These are phyloP conservation scores for Eremobia ochroleuca DNA, from an alignment of 2,888 invertebrate genomes.

Conservation along the genomic window DNA sequence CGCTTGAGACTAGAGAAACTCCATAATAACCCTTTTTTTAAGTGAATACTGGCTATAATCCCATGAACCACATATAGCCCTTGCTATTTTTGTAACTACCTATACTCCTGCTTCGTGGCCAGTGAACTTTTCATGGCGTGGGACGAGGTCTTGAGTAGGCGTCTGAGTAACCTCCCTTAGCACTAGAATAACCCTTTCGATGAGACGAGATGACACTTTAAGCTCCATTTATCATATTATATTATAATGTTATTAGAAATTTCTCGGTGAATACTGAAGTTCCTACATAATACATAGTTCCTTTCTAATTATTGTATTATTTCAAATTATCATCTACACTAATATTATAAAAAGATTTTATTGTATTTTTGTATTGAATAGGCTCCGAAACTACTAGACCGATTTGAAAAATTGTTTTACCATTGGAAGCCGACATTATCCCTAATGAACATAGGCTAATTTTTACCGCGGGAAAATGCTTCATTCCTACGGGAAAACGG, in stretches of 20 bases:
- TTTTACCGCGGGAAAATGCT: no score
- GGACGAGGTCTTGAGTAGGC: conserved; percentile 12
- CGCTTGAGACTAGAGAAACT: neutral
- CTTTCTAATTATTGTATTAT: no score
- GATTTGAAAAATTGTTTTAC: no score
- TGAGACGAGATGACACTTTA: conserved; percentile 14
- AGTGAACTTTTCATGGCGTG: conserved; percentile 35
- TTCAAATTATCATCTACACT: no score
- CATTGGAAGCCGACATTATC: no score
- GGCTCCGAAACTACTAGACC: no score
- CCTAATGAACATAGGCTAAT: no score
- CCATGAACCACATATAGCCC: neutral
- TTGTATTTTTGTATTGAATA: no score
- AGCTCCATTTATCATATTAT: neutral
- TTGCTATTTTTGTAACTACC: neutral
- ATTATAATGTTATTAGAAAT: neutral
- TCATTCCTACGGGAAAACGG: no score
- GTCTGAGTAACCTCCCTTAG: conserved; percentile 23
- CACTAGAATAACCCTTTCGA: neutral
- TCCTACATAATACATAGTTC: no score
- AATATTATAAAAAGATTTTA: no score
- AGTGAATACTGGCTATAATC: neutral
- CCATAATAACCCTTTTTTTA: neutral
- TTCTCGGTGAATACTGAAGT: no score
- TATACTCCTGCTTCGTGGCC: neutral